These are phyloP conservation scores for Tetraodon nigroviridis DNA, from an alignment of 2,113 vertebrate genomes.

Conservation along the genomic window DNA sequence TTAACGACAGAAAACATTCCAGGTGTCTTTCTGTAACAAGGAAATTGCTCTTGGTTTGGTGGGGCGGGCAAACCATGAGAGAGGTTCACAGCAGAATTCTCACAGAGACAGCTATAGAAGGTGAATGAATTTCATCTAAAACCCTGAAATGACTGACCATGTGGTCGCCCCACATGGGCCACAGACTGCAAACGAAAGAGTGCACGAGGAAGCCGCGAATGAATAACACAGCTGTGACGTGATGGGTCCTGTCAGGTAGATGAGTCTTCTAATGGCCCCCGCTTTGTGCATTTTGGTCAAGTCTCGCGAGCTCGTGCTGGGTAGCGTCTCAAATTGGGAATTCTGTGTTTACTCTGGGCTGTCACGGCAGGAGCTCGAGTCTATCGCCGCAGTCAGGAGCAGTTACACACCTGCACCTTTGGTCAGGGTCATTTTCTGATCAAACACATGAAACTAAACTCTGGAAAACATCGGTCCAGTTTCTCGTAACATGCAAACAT, in stretches of 20 bases:
- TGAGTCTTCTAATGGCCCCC: constrained; percentile 34
- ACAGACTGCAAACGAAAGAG: constrained; percentile 14
- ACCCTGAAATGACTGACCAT: constrained; percentile 45
- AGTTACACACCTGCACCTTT: too few species aligned
- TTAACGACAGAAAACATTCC: constrained; percentile 26
- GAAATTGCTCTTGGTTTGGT: too few species aligned
- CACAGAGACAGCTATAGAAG: constrained; percentile 23
- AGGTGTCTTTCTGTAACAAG: constrained; percentile 6
- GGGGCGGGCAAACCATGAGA: neutral
- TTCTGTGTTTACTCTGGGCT: neutral
- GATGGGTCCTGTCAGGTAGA: constrained; percentile 27
- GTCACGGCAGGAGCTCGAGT: too few species aligned
- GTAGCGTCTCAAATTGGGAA: constrained; percentile 21
- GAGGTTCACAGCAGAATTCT: neutral
- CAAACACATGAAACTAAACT: constrained; percentile 23
- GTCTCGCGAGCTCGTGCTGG: constrained; percentile 15
- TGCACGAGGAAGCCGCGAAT: constrained; percentile 1
- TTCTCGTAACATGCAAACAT: constrained; percentile 17
- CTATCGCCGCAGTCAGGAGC: too few species aligned
- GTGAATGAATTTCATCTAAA: constrained; percentile 39
- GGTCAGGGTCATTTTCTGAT: constrained; percentile 14
- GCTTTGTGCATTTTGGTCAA: constrained; percentile 23
- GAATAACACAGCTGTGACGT: constrained; percentile 24
- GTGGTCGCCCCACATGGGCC: constrained; percentile 40
- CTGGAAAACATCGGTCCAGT: constrained; percentile 12